A percentile compares a stretch with the other conserved stretches of the same genome.
Evolutionary conservation across 2,888 invertebrate species (phyloP).

Genomic region (Torymus aiolomorphi): DNA sequence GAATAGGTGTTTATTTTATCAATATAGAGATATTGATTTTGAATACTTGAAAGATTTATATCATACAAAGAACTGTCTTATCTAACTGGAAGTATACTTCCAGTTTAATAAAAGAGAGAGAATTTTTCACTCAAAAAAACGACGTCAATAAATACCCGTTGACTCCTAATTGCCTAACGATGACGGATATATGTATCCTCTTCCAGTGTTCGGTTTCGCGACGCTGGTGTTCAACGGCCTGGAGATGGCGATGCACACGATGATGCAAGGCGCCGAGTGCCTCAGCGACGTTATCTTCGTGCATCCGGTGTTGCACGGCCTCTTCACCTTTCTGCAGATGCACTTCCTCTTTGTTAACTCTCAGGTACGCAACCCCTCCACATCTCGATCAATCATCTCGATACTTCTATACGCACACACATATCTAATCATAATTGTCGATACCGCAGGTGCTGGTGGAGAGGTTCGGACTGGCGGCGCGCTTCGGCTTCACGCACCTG

Average conservation of each 20-base stretch:
- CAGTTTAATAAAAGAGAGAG: too few species aligned
- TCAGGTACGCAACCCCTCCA: conserved; percentile 70
- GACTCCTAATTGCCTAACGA: too few species aligned
- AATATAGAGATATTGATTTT: too few species aligned
- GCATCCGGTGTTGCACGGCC: conserved; percentile 78
- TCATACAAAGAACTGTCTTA: too few species aligned
- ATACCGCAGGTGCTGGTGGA: conserved; percentile 76
- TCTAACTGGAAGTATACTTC: too few species aligned
- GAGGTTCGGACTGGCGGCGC: conserved; percentile 76
- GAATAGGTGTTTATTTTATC: too few species aligned
- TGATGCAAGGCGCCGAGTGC: conserved; percentile 76
- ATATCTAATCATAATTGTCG: too few species aligned
- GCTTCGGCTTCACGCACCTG: conserved; percentile 78
- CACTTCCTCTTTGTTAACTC: conserved; percentile 79
- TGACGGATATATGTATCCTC: not conserved
- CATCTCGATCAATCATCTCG: not conserved
- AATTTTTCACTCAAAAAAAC: too few species aligned
- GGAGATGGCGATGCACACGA: conserved; percentile 79
- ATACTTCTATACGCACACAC: not conserved
- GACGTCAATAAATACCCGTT: too few species aligned
- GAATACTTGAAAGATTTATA: too few species aligned
- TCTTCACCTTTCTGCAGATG: conserved; percentile 79
- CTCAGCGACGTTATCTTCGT: conserved; percentile 77
- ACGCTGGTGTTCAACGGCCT: conserved; percentile 78
- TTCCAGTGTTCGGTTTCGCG: conserved; percentile 77